phyloP scores from a whole-genome alignment of 2,113 vertebrate genomes.

The Hylia prasina region DNA sequence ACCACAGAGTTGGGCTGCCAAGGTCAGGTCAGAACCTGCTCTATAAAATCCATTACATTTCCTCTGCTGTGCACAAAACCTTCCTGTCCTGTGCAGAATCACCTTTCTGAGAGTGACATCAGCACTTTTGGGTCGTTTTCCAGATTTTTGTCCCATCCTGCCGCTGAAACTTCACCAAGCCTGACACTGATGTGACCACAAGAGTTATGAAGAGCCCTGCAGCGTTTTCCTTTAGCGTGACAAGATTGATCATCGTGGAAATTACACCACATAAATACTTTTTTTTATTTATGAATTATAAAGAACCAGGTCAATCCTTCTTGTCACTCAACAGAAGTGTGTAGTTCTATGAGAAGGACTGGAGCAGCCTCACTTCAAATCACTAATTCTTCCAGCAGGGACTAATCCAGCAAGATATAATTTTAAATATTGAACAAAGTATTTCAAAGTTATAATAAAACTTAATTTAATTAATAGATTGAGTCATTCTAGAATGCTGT shows the following conservation, averaged over 20 bases:
- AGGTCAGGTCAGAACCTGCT: not conserved
- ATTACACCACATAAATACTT: not conserved
- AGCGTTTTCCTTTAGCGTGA: not conserved
- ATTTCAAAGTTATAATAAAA: conserved; percentile 24
- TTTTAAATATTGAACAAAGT: conserved; percentile 40
- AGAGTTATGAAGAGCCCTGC: not conserved
- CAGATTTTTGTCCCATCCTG: not conserved
- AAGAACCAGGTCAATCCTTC: not conserved
- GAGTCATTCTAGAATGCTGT: conserved; percentile 21
- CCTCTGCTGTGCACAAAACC: not conserved
- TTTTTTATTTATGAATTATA: not conserved
- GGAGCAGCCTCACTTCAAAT: not conserved
- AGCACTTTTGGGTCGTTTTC: not conserved
- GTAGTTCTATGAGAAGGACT: not conserved
- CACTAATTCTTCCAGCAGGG: not conserved
- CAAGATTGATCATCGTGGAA: not conserved
- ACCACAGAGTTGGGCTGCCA: not conserved
- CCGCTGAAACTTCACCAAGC: not conserved
- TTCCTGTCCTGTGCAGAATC: not conserved
- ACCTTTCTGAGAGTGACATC: not conserved
- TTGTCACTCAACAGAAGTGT: not conserved
- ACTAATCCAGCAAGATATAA: not conserved
- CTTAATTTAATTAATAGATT: conserved; percentile 22
- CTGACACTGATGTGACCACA: not conserved
- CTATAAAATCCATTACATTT: not conserved